Evolutionary conservation across 2,113 vertebrate species (phyloP).

Genomic region (Sclerurus mexicanus): DNA sequence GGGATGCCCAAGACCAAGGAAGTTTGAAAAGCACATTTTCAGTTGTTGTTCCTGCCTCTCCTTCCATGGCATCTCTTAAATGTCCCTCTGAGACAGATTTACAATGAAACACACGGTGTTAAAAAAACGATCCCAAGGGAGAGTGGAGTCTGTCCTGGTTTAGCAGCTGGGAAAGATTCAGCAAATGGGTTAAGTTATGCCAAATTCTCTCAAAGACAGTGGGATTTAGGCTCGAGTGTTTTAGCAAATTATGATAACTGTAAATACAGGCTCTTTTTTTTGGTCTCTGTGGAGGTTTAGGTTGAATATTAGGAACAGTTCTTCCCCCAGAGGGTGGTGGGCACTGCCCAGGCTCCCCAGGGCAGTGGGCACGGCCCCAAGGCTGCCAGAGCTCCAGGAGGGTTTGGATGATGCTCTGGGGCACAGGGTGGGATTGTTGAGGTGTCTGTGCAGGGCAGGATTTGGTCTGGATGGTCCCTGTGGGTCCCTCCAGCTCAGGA

Average conservation of each 20-base stretch:
- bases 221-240: not conserved
- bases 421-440: not conserved
- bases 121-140: not conserved
- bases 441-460: fast-evolving
- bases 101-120: not conserved
- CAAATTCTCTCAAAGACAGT: not conserved
- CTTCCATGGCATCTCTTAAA: fast-evolving
- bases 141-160: not conserved
- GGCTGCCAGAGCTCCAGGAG: not conserved
- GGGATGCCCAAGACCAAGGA: not conserved
- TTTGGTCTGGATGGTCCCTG: fast-evolving
- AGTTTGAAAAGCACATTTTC: not conserved
- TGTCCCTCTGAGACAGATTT: not conserved
- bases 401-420: fast-evolving
- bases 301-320: fast-evolving
- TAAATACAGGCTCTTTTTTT: not conserved
- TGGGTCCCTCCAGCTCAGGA: not conserved
- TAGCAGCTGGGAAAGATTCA: not conserved
- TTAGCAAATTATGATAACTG: not conserved
- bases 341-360: not conserved
- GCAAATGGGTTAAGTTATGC: not conserved
- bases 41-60: not conserved
- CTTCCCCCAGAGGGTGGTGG: not conserved
- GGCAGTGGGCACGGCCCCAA: not conserved
- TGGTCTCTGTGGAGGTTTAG: not conserved